Conservation (phyloP, 2,888 invertebrate species). For the Hymenopus coronatus region DNA sequence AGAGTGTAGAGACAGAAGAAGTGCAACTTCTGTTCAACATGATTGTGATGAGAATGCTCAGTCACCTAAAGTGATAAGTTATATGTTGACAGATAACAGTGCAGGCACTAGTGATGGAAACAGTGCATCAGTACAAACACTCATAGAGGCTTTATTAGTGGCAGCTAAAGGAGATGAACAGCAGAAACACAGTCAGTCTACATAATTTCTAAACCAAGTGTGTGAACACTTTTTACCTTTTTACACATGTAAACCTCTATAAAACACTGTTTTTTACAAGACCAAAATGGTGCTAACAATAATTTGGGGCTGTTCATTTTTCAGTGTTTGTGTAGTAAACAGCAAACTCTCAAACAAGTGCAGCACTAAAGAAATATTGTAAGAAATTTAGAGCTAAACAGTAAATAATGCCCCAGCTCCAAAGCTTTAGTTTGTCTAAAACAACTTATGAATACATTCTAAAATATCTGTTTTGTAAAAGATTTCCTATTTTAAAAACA, state of each 20-base stretch:
- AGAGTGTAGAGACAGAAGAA: neutral
- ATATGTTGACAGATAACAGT: constrained; percentile 28
- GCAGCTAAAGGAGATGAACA: constrained; percentile 29
- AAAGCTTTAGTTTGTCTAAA: neutral
- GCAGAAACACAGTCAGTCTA: neutral
- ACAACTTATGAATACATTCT: neutral
- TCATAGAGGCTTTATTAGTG: constrained; percentile 35
- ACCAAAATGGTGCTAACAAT: neutral
- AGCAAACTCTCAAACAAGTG: neutral
- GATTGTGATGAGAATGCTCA: constrained; percentile 10
- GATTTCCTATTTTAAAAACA: neutral
- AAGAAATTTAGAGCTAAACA: neutral
- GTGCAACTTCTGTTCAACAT: constrained; percentile 6
- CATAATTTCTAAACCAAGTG: neutral
- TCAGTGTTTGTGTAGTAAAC: neutral
- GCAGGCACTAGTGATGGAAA: constrained; percentile 23
- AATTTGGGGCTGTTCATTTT: neutral
- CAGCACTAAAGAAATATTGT: neutral
- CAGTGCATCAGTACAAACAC: constrained; percentile 31
- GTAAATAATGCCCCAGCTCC: neutral
- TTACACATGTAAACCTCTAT: neutral
- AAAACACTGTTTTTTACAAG: neutral
- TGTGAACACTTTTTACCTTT: neutral
- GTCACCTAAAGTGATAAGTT: constrained; percentile 29
- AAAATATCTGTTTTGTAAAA: neutral